A percentile compares a stretch with the other conserved stretches of the same genome.
Conservation (phyloP, 2,797 vertebrate genomes). For the Typhlichthys eigenmanni region DNA sequence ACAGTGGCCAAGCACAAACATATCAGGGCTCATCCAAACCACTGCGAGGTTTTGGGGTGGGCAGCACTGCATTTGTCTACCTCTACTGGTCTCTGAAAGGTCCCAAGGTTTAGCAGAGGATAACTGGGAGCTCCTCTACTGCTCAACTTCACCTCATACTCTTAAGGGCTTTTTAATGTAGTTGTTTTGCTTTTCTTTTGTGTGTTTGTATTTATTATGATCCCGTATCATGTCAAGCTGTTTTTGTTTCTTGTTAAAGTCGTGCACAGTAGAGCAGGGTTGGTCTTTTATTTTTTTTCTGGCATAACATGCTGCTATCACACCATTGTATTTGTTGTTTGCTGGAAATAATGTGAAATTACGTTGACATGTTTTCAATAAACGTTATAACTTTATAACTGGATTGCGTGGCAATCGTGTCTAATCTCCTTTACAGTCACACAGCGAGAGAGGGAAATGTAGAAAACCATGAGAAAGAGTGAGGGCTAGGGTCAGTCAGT, state of each 20-base stretch:
- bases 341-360: slow-evolving; percentile 33
- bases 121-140: slow-evolving; percentile 16
- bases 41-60: slow-evolving; percentile 49
- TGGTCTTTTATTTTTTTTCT: slow-evolving; percentile 30
- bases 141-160: slow-evolving; percentile 19
- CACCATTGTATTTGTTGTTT: slow-evolving; percentile 30
- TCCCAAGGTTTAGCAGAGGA: slow-evolving; percentile 47
- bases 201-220: slow-evolving; percentile 65
- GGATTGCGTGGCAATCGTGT: slow-evolving; percentile 2
- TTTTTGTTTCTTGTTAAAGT: slow-evolving; percentile 36
- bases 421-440: not conserved
- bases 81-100: slow-evolving; percentile 63
- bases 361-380: slow-evolving; percentile 34
- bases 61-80: slow-evolving; percentile 67
- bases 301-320: slow-evolving; percentile 54
- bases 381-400: slow-evolving; percentile 34
- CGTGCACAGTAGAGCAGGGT: slow-evolving; percentile 9
- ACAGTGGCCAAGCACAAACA: slow-evolving; percentile 67
- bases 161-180: slow-evolving; percentile 22
- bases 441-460: not conserved
- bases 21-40: slow-evolving; percentile 67
- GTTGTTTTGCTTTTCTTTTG: slow-evolving; percentile 3
- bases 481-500: slow-evolving; percentile 21
- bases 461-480: not conserved
- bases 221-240: slow-evolving; percentile 23